These are phyloP conservation scores for Galago senegalensis DNA, from an alignment of 2,797 vertebrate species.

Conservation along the genomic window DNA sequence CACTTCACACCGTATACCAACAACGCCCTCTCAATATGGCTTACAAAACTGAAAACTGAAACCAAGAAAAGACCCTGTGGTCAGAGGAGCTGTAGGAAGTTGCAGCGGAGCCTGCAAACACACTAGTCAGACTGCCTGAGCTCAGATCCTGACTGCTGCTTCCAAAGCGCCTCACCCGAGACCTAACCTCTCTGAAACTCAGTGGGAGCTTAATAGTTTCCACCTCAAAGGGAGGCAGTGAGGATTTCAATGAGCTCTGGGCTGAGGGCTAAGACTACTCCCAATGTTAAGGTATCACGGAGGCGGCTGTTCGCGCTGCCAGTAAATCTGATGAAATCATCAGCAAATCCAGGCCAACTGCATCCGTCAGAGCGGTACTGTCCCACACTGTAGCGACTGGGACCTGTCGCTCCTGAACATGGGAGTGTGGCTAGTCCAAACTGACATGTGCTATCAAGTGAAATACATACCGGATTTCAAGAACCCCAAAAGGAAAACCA, in stretches of 20 bases:
- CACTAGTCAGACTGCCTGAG: neutral
- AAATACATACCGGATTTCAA: neutral
- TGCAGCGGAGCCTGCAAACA: neutral
- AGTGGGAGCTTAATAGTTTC: neutral
- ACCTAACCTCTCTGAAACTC: neutral
- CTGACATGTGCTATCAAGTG: neutral
- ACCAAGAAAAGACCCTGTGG: neutral
- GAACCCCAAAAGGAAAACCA: neutral
- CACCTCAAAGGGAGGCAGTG: conserved; percentile 12
- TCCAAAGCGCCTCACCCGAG: neutral
- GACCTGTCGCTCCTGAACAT: neutral
- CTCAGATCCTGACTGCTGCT: neutral
- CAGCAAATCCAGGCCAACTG: conserved; percentile 36
- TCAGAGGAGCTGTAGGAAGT: neutral
- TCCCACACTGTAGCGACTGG: neutral
- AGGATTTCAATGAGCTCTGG: neutral
- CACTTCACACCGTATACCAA: neutral
- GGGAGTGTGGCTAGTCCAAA: neutral
- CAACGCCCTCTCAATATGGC: neutral
- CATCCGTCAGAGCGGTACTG: neutral
- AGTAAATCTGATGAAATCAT: conserved; percentile 27
- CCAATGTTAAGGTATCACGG: neutral
- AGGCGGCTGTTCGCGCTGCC: neutral
- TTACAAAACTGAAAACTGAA: conserved; percentile 23
- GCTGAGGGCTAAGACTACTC: neutral